Conservation (phyloP, 2,888 invertebrate genomes). For the Zygogramma bicolorata region DNA sequence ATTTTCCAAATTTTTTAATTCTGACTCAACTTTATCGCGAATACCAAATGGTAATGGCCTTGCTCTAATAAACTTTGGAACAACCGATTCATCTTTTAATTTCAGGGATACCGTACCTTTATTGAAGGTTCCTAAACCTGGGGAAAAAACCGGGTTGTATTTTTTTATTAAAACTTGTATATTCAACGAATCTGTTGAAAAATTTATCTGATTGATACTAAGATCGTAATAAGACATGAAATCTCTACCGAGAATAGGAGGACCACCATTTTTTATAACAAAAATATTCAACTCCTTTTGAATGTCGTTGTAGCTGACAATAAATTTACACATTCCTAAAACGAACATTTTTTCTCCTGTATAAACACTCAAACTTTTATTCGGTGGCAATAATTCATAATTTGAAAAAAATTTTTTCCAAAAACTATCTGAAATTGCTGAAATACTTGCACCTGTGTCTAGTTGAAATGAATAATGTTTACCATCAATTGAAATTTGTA, state of each 20-base stretch:
- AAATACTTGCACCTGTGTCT: slow-evolving; percentile 10
- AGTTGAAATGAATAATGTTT: not conserved
- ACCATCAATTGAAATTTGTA: slow-evolving; percentile 5
- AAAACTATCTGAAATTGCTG: slow-evolving; percentile 7
- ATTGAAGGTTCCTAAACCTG: too few relatives aligned
- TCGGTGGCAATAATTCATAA: not conserved
- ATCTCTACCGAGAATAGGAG: slow-evolving; percentile 5
- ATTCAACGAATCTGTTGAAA: not conserved
- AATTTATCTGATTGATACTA: not conserved
- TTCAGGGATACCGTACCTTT: slow-evolving; percentile 30
- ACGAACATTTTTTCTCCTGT: not conserved
- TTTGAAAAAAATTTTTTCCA: not conserved
- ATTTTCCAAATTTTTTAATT: slow-evolving; percentile 20
- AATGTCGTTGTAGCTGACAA: not conserved
- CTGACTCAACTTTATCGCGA: slow-evolving; percentile 23
- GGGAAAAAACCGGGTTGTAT: slow-evolving; percentile 25
- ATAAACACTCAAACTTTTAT: slow-evolving; percentile 9
- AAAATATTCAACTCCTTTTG: not conserved
- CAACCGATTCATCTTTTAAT: slow-evolving; percentile 31
- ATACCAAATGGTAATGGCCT: slow-evolving; percentile 28
- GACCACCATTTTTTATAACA: not conserved
- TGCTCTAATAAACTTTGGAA: slow-evolving; percentile 32
- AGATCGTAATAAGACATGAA: not conserved
- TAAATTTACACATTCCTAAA: not conserved
- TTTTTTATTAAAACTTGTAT: not conserved